Base-by-base conservation (phyloP, 2,888 invertebrate species). In the Heliconius erato region DNA sequence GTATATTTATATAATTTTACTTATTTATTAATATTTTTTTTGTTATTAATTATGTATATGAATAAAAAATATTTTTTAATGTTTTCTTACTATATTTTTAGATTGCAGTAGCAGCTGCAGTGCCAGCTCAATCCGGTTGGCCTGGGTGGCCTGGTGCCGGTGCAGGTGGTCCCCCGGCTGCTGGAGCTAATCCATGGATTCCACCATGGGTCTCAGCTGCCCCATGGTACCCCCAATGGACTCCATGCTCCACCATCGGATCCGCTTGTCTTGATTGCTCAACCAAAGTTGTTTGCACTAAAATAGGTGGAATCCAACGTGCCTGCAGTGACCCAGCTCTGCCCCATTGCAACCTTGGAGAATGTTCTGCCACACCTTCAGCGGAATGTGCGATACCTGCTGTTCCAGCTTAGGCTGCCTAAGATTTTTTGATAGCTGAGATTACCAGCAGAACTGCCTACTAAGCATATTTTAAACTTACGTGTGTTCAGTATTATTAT, bases 311-410 rank as follows among this genome's bases (percentile, higher is more conserved):
- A 5, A 85, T 95, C 0, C 89, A 92, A 79, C 90, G 89, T 19
- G 86, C 92, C 14, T 96, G 96, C 87, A 86, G 89, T 3, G 96
- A 95, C 87, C 95, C 95, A 0, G 89, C 92, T 2, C 85, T 92
- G 28, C 96, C 96, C 0, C 91, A 93, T 88, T 96, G 96, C 89
- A 95, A 95, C 88, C 89, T 93, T 16, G 96, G 96, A n/a, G 90
- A 91, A 82, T 96, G 96, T 88, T 95, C 96, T 0, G 95, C 94
- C 12, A 95, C 95, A 0, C 94, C 96, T 0, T 84, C 94, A 2
- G 91, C 86, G 0, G 94, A 91, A 80, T 96, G 96, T 81, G 91
- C 91, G 0, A 84, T 87, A 2, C 67, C 87, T 11, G 84, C 74
- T 0, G 86, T 78, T 5, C 85, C 87, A 2, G 79, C 85, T 12